phyloP scores from a whole-genome alignment of 2,113 vertebrate species.

The Lanius collurio region DNA sequence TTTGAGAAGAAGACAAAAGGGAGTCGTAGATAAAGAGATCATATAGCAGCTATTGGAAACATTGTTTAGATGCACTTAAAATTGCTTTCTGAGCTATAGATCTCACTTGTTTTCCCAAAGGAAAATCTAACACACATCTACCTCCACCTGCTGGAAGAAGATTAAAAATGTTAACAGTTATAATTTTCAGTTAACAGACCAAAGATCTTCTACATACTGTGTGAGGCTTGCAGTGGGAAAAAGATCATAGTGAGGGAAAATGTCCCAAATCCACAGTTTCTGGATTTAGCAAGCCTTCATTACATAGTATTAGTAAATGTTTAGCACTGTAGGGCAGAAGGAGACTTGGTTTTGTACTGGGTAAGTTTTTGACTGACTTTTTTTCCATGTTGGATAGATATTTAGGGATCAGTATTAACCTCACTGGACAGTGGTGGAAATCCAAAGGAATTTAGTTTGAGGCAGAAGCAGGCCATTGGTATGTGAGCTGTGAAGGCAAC shows the following conservation, averaged over 20 bases:
- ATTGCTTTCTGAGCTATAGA: background rate
- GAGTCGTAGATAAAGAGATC: background rate
- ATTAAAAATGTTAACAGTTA: constrained; percentile 19
- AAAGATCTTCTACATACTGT: background rate
- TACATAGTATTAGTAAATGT: background rate
- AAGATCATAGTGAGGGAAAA: background rate
- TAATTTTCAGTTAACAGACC: background rate
- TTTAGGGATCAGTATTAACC: constrained; percentile 1
- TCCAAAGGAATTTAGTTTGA: constrained; percentile 17
- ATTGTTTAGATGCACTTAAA: background rate
- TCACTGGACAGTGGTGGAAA: constrained; percentile 2
- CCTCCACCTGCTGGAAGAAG: constrained; percentile 67
- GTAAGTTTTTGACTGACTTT: background rate
- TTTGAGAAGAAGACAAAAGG: background rate
- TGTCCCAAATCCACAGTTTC: background rate
- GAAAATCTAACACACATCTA: constrained; percentile 46
- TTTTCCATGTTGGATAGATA: background rate
- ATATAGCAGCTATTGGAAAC: background rate
- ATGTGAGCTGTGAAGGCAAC: constrained; percentile 1
- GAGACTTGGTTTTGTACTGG: background rate
- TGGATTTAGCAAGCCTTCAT: background rate
- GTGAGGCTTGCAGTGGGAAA: background rate
- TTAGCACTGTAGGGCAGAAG: background rate
- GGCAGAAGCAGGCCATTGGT: background rate
- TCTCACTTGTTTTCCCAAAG: background rate